Evolutionary conservation across 2,888 invertebrate species (phyloP), one percentile per base, ranked within the genome.

Genomic region (Acanthosepion esculentum): DNA sequence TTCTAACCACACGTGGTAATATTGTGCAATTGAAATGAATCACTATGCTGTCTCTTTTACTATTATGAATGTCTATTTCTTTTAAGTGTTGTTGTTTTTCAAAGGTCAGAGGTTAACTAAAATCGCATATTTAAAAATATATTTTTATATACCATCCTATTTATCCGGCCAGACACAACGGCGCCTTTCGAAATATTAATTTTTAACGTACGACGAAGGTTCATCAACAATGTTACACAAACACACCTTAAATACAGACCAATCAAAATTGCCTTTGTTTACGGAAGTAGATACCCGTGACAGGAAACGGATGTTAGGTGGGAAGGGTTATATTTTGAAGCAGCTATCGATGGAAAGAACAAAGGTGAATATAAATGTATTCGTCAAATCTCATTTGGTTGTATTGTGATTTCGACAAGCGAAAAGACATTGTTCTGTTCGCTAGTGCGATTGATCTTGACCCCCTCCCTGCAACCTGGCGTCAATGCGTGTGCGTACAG

Each of bases 201-300:
- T 59, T 59, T 59, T 59, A 59, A 59, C 59, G 59, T 3, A 23
- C 23, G 59, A 59, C 59, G 20, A 20, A 59, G 6, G 20, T 59
- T 23, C 20, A 59, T 59, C 23, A 59, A 59, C 59, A 59, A 23
- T 23, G 23, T 23, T 59, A 59, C 59, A 20, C 55, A 23, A 59
- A 59, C 59, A 59, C 59, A 59, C 59, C 59, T 59, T 59, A 78
- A 78, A 78, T 78, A 78, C n/a, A 10, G n/a, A 8, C 78, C 78
- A 78, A 78, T 78, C 78, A 78, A 78, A 78, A 33, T n/a, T 78
- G 78, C 78, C 78, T 78, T 78, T 78, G 78, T 78, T 78, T 78
- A 78, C 78, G 78, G 78, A 78, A 78, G 78, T 78, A 12, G n/a
- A 78, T 78, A 78, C n/a, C 59, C 78, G 78, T 78, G 78, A 78